A percentile compares a stretch with the other conserved stretches of the same genome.
These are phyloP conservation scores for Leptogaster cylindrica DNA, from an alignment of 2,888 invertebrate genomes.

Conservation along the genomic window DNA sequence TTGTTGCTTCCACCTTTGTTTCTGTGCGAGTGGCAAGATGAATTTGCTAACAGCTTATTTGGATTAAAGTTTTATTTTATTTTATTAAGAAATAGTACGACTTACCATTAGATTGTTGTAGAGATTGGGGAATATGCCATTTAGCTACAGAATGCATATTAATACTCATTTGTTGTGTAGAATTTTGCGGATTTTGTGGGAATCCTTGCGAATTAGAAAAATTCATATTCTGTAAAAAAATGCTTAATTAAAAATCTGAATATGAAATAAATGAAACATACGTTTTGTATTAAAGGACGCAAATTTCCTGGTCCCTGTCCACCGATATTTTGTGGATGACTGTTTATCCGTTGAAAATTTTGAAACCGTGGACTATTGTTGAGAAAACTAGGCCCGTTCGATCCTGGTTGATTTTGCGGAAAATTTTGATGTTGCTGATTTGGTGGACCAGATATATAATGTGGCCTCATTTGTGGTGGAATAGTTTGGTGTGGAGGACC, in stretches of 20 bases:
- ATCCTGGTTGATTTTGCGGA: slow-evolving; percentile 58
- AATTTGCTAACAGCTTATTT: too few relatives aligned
- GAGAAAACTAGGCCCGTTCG: slow-evolving; percentile 59
- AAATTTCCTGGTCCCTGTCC: slow-evolving; percentile 51
- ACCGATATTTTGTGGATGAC: slow-evolving; percentile 66
- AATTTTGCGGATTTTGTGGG: slow-evolving; percentile 60
- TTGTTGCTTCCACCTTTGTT: too few relatives aligned
- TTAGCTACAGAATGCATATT: slow-evolving; percentile 63
- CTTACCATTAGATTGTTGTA: slow-evolving; percentile 63
- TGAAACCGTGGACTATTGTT: slow-evolving; percentile 61
- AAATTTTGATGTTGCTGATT: slow-evolving; percentile 59
- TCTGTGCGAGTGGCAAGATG: too few relatives aligned
- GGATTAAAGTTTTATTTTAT: too few relatives aligned
- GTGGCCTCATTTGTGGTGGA: slow-evolving; percentile 59
- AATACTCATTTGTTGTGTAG: slow-evolving; percentile 57
- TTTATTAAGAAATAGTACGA: too few relatives aligned
- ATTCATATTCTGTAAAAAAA: slow-evolving; percentile 56
- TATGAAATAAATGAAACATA: slow-evolving; percentile 51
- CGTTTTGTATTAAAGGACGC: slow-evolving; percentile 60
- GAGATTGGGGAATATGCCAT: slow-evolving; percentile 74
- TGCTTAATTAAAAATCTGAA: slow-evolving; percentile 12
- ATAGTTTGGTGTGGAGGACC: slow-evolving; percentile 59
- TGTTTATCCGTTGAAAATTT: slow-evolving; percentile 59
- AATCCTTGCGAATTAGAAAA: slow-evolving; percentile 62
- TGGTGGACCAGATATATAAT: slow-evolving; percentile 59